Base-by-base conservation (phyloP, 2,113 vertebrate genomes). In the Mesoclemmys tuberculata region DNA sequence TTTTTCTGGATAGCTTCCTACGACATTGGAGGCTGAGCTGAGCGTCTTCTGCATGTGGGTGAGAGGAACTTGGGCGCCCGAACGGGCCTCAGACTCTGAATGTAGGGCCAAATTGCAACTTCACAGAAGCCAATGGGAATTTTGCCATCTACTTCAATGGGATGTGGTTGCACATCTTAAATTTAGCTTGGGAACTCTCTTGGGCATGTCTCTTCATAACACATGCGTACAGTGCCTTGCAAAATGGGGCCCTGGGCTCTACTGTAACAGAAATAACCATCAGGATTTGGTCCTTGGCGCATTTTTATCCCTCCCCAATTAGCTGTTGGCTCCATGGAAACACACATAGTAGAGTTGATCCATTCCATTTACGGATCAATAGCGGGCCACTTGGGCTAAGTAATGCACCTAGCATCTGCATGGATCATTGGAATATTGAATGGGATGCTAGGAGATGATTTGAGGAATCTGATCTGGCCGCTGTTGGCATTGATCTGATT, bases 141-240 rank as follows among this genome's bases (percentile, higher is more conserved):
- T 46, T 44, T 77, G 74, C 74, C 12, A 77, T 77, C 26, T 44
- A 26, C 41, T 46, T 29, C 41, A 46, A 8, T 41, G 41, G 41
- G 22, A 75, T 75, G n/a, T 44, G 21, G 38, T 75, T 24, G 10
- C 26, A 44, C 38, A 24, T 12, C 41, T 77, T 44, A 77, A 77
- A 29, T 24, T 77, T 71, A 38, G n/a, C 13, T 46, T 26, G 26
- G 26, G 24, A 77, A 77, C 2, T 52, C 75, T 41, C 75, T 77
- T 77, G 29, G 71, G 38, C 38, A 38, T 85, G 29, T 51, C 88
- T 91, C 77, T 54, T 74, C 31, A 5, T 24, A 35, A 2, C 38
- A 1, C 6, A 51, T 46, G 46, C 85, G 1, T 35, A 1, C 24
- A 58, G 89, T 6, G 5, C 49, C 56, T 80, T 49, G 0, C 0